Conservation (phyloP, 2,113 vertebrate species). For the Spea multiplicata region DNA sequence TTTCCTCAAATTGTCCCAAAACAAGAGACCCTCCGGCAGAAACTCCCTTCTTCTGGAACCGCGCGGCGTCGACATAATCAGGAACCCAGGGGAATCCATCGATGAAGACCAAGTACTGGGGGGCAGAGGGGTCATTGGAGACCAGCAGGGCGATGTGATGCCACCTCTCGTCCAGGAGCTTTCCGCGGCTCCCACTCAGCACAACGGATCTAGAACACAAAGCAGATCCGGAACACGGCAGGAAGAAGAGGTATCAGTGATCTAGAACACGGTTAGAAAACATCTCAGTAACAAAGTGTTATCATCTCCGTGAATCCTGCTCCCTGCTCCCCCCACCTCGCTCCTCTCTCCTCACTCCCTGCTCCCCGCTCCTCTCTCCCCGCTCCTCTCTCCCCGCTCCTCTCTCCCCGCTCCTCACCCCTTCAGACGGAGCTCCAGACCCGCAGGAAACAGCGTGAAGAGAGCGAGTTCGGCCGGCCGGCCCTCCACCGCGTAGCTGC, state of each 20-base stretch:
- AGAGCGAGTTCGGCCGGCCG: constrained; percentile 25
- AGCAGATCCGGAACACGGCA: too few relatives aligned
- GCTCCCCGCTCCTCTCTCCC: too few relatives aligned
- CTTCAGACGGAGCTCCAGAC: constrained; percentile 32
- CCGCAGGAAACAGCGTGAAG: constrained; percentile 33
- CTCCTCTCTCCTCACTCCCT: too few relatives aligned
- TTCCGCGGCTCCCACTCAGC: not conserved
- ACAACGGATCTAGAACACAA: not conserved
- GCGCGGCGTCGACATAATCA: not conserved
- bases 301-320: too few relatives aligned
- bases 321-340: too few relatives aligned
- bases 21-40: constrained; percentile 8
- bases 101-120: constrained; percentile 9
- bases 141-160: constrained; percentile 32
- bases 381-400: too few relatives aligned
- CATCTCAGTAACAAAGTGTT: too few relatives aligned
- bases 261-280: too few relatives aligned
- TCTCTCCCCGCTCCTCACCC: constrained; percentile 11
- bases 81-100: constrained; percentile 36
- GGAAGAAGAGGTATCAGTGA: too few relatives aligned
- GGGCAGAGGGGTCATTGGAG: not conserved
- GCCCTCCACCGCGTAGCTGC: constrained; percentile 20
- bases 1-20: not conserved
- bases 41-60: constrained; percentile 18
- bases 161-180: constrained; percentile 35